A percentile compares a stretch with the other conserved stretches of the same genome.
phyloP scores from a whole-genome alignment of 2,797 vertebrate genomes.

The Acomys russatus region DNA sequence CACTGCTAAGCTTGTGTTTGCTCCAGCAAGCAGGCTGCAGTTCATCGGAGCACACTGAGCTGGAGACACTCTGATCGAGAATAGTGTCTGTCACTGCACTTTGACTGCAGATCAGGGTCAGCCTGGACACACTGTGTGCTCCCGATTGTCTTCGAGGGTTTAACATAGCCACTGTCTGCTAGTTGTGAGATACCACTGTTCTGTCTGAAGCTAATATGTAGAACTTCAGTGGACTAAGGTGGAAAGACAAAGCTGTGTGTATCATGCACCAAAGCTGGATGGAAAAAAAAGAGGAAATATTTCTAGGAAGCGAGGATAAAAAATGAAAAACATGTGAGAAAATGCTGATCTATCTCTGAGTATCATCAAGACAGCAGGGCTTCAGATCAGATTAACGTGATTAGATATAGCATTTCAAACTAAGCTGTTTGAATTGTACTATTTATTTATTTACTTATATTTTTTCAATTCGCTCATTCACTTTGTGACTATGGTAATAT shows the following conservation, averaged over 20 bases:
- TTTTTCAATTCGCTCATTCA: neutral
- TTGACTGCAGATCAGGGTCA: neutral
- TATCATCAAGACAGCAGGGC: neutral
- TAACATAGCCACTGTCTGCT: neutral
- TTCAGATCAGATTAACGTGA: neutral
- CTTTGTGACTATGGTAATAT: neutral
- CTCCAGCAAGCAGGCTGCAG: neutral
- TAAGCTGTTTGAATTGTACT: neutral
- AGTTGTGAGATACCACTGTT: neutral
- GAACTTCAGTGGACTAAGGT: neutral
- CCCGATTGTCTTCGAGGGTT: neutral
- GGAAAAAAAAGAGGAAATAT: neutral
- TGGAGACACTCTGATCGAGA: fast-evolving
- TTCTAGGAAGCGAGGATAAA: neutral
- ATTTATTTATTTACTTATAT: neutral
- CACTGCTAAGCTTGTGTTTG: neutral
- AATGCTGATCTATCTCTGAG: neutral
- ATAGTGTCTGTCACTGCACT: neutral
- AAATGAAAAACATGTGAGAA: neutral
- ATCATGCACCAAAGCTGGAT: fast-evolving
- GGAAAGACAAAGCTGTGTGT: fast-evolving
- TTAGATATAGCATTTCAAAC: neutral
- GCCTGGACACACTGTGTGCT: neutral
- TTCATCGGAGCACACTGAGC: neutral
- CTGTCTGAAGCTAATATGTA: neutral